These are phyloP conservation scores for Dendrocincla tyrannina DNA, from an alignment of 2,797 vertebrate species.

Conservation along the genomic window DNA sequence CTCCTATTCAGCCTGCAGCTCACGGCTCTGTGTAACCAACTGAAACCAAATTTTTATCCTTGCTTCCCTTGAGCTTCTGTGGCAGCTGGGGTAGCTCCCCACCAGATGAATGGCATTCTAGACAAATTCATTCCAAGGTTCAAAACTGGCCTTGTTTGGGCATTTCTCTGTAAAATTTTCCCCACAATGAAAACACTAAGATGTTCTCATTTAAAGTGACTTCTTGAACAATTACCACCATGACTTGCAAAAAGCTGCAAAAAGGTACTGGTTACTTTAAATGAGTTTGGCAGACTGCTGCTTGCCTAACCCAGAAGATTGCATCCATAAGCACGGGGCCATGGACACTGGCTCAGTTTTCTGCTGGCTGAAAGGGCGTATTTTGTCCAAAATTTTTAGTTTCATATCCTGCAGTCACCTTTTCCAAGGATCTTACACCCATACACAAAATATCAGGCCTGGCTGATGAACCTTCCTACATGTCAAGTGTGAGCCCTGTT, in stretches of 20 bases:
- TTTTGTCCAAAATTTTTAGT: background rate
- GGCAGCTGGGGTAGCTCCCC: background rate
- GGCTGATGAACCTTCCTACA: background rate
- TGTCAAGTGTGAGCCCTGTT: background rate
- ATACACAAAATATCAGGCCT: background rate
- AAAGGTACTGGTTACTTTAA: background rate
- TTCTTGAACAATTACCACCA: background rate
- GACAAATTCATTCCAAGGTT: background rate
- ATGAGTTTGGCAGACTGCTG: background rate
- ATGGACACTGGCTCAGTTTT: background rate
- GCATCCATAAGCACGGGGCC: background rate
- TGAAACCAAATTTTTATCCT: background rate
- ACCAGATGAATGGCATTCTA: background rate
- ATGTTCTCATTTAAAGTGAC: background rate
- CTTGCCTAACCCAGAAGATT: background rate
- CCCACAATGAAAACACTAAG: background rate
- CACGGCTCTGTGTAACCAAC: background rate
- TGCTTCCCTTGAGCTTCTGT: background rate
- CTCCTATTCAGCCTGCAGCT: background rate
- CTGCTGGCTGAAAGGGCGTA: background rate
- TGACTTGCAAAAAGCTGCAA: background rate
- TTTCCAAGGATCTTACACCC: background rate
- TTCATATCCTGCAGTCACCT: background rate
- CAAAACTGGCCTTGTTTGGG: background rate
- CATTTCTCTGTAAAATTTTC: background rate